phyloP scores from a whole-genome alignment of 2,113 vertebrate species.

The Ornithorhynchus anatinus region DNA sequence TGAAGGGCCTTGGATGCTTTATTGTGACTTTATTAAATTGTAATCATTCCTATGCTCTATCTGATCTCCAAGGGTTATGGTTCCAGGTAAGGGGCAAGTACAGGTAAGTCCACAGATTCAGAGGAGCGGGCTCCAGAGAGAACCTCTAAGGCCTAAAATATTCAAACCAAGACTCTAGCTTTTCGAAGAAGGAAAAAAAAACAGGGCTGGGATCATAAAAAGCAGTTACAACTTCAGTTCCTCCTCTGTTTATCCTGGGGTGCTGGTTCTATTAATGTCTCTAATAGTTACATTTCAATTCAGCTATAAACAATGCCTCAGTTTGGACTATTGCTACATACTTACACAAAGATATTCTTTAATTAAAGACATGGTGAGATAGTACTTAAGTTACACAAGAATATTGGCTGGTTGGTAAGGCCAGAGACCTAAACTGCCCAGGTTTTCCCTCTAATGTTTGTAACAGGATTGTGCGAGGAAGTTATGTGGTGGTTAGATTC shows the following conservation, averaged over 20 bases:
- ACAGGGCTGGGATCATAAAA: background rate
- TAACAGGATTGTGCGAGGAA: too few species aligned
- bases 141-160: background rate
- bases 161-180: conserved; percentile 16
- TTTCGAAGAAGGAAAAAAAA: conserved; percentile 15
- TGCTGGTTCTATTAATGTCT: conserved; percentile 19
- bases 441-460: too few species aligned
- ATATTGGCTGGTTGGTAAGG: background rate
- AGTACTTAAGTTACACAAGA: background rate
- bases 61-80: conserved; percentile 65
- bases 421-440: too few species aligned
- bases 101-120: conserved; percentile 43
- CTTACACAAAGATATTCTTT: conserved; percentile 47
- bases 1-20: conserved; percentile 77
- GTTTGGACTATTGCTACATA: conserved; percentile 16
- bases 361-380: conserved; percentile 56
- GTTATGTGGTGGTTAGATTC: too few species aligned
- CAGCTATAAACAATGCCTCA: background rate
- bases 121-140: conserved; percentile 20
- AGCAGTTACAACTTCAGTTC: too few species aligned
- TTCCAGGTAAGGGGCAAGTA: conserved; percentile 55
- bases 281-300: conserved; percentile 8
- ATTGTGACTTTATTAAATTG: conserved; percentile 84
- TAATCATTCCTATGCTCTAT: conserved; percentile 69
- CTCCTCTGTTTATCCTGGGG: background rate